These are phyloP conservation scores for Portevinia maculata DNA, from an alignment of 2,888 invertebrate genomes.

Conservation along the genomic window DNA sequence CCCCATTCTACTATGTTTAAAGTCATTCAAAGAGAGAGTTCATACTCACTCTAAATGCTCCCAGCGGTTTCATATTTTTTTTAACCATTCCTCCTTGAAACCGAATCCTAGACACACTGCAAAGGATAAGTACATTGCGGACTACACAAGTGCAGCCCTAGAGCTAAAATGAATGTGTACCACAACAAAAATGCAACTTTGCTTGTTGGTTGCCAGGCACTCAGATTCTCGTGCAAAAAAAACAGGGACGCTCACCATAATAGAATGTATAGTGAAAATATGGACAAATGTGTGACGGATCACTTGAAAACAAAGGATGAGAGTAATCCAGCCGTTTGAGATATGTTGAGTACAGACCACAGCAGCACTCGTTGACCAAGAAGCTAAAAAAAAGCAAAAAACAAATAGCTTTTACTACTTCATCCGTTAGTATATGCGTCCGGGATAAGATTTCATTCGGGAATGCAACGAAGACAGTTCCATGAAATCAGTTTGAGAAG, in stretches of 20 bases:
- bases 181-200: constrained; percentile 49
- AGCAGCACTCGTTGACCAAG: constrained; percentile 8
- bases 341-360: not conserved
- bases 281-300: constrained; percentile 61
- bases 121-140: constrained; percentile 65
- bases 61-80: constrained; percentile 33
- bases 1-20: too few species aligned
- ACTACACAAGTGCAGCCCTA: constrained; percentile 39
- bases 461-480: constrained; percentile 1
- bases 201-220: constrained; percentile 8
- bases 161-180: constrained; percentile 31
- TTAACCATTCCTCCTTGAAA: constrained; percentile 40
- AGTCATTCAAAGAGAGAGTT: constrained; percentile 40
- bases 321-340: constrained; percentile 4
- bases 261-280: constrained; percentile 49
- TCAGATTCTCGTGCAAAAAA: constrained; percentile 12
- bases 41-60: constrained; percentile 5
- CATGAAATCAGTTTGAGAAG: constrained; percentile 27
- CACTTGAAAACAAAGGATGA: constrained; percentile 65
- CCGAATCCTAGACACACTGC: constrained; percentile 52
- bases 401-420: not conserved
- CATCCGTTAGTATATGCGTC: constrained; percentile 19
- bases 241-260: constrained; percentile 1
- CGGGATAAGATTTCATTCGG: constrained; percentile 17
- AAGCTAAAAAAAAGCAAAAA: not conserved